Evolutionary conservation across 2,797 vertebrate species (phyloP).

Genomic region (Huso huso): DNA sequence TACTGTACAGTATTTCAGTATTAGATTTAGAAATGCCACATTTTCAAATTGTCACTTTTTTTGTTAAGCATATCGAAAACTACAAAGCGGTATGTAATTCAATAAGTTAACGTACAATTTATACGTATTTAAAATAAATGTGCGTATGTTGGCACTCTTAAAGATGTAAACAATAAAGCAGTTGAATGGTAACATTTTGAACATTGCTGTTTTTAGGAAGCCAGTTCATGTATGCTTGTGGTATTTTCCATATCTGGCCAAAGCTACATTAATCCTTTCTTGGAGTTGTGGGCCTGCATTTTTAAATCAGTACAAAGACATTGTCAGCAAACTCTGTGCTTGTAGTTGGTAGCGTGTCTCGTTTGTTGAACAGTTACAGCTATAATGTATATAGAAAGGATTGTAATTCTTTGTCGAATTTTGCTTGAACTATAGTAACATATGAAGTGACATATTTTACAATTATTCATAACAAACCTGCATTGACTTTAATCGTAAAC

Average conservation of each 20-base stretch:
- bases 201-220: slow-evolving; percentile 30
- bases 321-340: slow-evolving; percentile 70
- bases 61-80: no score
- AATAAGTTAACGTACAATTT: no score
- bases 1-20: no score
- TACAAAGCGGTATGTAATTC: no score
- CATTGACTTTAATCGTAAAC: no score
- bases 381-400: no score
- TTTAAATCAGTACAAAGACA: slow-evolving; percentile 74
- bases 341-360: slow-evolving; percentile 36
- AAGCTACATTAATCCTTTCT: slow-evolving; percentile 60
- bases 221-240: slow-evolving; percentile 51
- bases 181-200: slow-evolving; percentile 17
- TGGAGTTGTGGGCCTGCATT: slow-evolving; percentile 58
- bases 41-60: no score
- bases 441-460: no score
- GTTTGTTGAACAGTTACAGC: slow-evolving; percentile 11
- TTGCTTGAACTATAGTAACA: no score
- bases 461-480: no score
- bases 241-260: slow-evolving; percentile 59
- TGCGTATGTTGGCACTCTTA: not conserved
- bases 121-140: not conserved
- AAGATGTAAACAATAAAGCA: slow-evolving; percentile 9
- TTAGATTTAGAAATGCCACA: no score
- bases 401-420: no score